These are phyloP conservation scores for Nasonia oneida DNA, from an alignment of 2,888 invertebrate genomes.

Conservation along the genomic window DNA sequence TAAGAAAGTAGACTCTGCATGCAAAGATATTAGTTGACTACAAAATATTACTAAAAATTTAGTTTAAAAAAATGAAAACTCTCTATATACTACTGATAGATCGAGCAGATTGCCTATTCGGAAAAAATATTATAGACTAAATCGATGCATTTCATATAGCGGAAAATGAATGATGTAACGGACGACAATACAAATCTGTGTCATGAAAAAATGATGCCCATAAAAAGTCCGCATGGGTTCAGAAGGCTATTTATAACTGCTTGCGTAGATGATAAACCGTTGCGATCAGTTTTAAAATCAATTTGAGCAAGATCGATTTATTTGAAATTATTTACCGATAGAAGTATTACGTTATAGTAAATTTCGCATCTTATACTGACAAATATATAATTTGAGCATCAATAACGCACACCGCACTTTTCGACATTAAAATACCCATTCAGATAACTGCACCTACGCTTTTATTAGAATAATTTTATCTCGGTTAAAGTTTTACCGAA, in stretches of 20 bases:
- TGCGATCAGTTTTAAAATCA: background rate
- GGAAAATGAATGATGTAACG: constrained; percentile 10
- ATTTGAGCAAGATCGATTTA: background rate
- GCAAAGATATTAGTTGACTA: background rate
- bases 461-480: background rate
- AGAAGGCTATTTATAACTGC: constrained; percentile 19
- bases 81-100: background rate
- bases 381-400: background rate
- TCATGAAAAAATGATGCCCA: background rate
- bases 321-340: background rate
- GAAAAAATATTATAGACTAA: background rate
- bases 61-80: background rate
- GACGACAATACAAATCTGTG: constrained; percentile 18
- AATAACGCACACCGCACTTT: too few relatives aligned
- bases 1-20: background rate
- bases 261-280: background rate
- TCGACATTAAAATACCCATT: too few relatives aligned
- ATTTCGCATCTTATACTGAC: background rate
- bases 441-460: background rate
- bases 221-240: background rate
- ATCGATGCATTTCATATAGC: background rate
- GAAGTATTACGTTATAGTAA: too few relatives aligned
- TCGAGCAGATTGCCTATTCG: background rate
- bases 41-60: background rate
- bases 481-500: background rate